Evolutionary conservation across 2,888 invertebrate species (phyloP).

Genomic region (Heliconius sara): DNA sequence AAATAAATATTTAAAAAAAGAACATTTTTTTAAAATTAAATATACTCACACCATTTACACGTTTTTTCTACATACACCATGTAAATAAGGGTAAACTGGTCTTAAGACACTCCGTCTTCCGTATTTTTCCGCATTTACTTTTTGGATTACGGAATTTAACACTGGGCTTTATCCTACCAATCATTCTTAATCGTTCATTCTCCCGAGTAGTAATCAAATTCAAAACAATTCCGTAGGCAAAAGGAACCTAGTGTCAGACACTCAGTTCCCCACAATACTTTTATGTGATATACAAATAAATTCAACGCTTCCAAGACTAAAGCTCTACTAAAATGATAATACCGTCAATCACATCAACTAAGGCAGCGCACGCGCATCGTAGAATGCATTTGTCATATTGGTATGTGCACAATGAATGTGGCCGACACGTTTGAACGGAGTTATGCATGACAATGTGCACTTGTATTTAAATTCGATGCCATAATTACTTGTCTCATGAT

Average conservation of each 20-base stretch:
- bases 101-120: too few species aligned
- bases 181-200: too few species aligned
- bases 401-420: slow-evolving; percentile 64
- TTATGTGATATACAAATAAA: neutral
- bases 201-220: neutral
- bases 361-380: slow-evolving; percentile 32
- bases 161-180: too few species aligned
- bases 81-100: too few species aligned
- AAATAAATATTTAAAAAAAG: too few species aligned
- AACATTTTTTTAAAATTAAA: too few species aligned
- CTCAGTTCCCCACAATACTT: neutral
- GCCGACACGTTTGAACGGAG: slow-evolving; percentile 59
- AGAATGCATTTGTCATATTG: slow-evolving; percentile 54
- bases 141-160: too few species aligned
- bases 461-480: slow-evolving; percentile 48
- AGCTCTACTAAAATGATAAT: slow-evolving; percentile 1
- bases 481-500: slow-evolving; percentile 45
- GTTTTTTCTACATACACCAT: too few species aligned
- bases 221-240: too few species aligned
- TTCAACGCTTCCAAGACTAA: neutral
- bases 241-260: too few species aligned
- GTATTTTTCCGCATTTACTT: too few species aligned
- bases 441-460: slow-evolving; percentile 66
- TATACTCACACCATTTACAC: too few species aligned
- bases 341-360: slow-evolving; percentile 27